Base-by-base conservation (phyloP, 1,140 invertebrate species). In the Camponotus floridanus region DNA sequence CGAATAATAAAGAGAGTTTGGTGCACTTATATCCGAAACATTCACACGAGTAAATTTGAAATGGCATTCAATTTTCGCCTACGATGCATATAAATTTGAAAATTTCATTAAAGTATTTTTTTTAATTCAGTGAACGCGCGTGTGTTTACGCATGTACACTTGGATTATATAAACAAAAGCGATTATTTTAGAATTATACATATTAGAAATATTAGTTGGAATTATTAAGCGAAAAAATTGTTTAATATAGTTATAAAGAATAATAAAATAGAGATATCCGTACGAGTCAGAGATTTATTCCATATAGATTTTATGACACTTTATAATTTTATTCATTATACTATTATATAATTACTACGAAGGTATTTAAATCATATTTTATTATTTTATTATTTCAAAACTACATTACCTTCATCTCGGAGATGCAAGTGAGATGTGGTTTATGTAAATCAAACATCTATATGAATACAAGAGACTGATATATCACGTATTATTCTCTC, bases 381-480 rank as follows among this genome's bases (percentile, higher is more conserved):
- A 21, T 68, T 79, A 79, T 39, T 31, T 36, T 26, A 21, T 68
- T 79, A 79, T 79, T 68, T 68, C 6, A 8, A 39, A 57, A 68
- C 7, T 59, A 8, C 48, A 33, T 45, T n/a, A 45, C 39, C 42
- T 59, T 48, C 79, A 71, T 81, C 71, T 18, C 13, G 67, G 13
- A 51, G 13, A 42, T 6, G 39, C 26, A 45, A 70, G 6, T 33
- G 67, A 65, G 81, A 78, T 36, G 26, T 42, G 59, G 42, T 81
- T 81, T 59, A 81, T 81, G 79, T 45, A 73, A 81, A 81, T 73
- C 67, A 15, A 81, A 80, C 65, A 31, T 26, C 15, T 71, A 31
- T 68, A 81, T 61, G 81, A 74, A 85, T 85, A 64, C 31, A 42
- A 9, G 15, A 62, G 15, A 51, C 42, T 64, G 73, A 85, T 59